These are phyloP conservation scores for Leucania comma DNA, from an alignment of 2,888 invertebrate genomes.

Conservation along the genomic window DNA sequence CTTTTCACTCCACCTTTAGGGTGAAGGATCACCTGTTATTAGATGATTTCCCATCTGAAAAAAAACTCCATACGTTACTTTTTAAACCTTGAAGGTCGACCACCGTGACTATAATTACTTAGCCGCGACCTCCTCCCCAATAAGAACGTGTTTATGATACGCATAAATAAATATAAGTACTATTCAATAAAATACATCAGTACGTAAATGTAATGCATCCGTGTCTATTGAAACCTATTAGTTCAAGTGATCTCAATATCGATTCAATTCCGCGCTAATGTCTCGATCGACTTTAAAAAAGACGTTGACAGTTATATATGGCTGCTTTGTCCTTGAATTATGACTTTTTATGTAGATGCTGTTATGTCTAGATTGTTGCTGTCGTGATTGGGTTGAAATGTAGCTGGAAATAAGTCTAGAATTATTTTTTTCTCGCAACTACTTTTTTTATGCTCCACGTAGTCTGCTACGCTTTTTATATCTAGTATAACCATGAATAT, in stretches of 20 bases:
- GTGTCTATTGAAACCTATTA: conserved; percentile 75
- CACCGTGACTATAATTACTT: background rate
- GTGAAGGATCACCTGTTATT: too few relatives aligned
- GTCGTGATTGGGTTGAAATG: background rate
- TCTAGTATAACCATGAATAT: background rate
- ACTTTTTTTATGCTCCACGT: background rate
- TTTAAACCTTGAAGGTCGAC: too few relatives aligned
- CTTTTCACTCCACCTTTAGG: too few relatives aligned
- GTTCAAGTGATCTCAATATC: conserved; percentile 79
- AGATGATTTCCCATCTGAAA: too few relatives aligned
- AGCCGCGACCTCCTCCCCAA: background rate
- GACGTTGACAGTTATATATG: conserved; percentile 60
- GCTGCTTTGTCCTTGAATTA: conserved; percentile 55
- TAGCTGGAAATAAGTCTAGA: background rate
- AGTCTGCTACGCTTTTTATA: background rate
- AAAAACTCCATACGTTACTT: too few relatives aligned
- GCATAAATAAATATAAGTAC: conserved; percentile 10
- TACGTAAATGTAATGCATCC: conserved; percentile 55
- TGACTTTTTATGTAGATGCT: conserved; percentile 10
- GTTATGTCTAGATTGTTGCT: conserved; percentile 14
- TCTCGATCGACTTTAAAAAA: conserved; percentile 63
- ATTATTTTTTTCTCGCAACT: background rate
- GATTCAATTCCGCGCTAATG: conserved; percentile 68
- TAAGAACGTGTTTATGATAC: background rate
- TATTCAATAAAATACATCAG: conserved; percentile 6